phyloP scores from a whole-genome alignment of 2,113 vertebrate species.

The Leucopternis melanops region DNA sequence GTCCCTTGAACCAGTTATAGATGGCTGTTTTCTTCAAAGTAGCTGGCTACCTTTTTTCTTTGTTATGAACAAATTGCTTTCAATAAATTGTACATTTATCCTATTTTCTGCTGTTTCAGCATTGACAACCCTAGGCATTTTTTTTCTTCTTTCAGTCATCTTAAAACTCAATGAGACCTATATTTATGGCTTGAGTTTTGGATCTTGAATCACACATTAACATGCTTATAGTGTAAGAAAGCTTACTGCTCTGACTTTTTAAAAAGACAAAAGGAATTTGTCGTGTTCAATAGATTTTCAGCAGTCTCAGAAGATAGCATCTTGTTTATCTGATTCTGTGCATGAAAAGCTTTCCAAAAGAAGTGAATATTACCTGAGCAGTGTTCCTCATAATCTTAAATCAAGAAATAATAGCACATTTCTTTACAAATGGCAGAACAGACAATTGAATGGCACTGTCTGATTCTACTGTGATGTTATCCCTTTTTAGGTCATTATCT shows the following conservation, averaged over 20 bases:
- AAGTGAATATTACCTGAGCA: not conserved
- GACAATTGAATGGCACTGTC: conserved; percentile 9
- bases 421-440: conserved; percentile 12
- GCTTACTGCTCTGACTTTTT: not conserved
- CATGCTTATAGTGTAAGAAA: not conserved
- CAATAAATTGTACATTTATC: not conserved
- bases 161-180: not conserved
- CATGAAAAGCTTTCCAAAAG: conserved; percentile 2
- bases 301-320: not conserved
- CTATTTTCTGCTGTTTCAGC: not conserved
- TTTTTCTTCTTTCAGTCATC: not conserved
- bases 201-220: not conserved
- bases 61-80: not conserved
- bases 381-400: conserved; percentile 37
- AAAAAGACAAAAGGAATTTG: not conserved
- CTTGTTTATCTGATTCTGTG: conserved; percentile 21
- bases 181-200: not conserved
- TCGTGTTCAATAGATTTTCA: not conserved
- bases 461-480: conserved; percentile 42
- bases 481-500: conserved; percentile 51
- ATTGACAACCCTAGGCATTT: not conserved
- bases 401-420: conserved; percentile 39
- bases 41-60: not conserved
- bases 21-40: not conserved
- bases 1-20: not conserved